Percentiles rank a stretch among this genome's conserved stretches.
Conservation (phyloP, 1,140 invertebrate species). For the Aphelenchoides besseyi region DNA sequence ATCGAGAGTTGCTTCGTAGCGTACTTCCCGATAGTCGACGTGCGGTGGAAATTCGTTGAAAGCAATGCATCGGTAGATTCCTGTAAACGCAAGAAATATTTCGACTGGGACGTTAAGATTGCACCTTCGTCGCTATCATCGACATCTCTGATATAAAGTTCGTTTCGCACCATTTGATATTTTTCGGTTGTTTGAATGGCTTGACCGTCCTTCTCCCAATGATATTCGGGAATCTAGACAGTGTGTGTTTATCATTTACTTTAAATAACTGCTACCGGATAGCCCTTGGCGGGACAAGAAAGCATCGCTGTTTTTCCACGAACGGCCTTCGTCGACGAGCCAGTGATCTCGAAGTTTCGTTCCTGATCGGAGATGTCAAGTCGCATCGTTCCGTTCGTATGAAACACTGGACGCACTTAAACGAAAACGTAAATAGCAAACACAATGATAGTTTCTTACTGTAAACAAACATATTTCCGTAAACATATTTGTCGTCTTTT, state of each 20-base stretch:
- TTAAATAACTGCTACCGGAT: conserved; percentile 18
- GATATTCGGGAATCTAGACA: too few relatives aligned
- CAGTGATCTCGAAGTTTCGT: conserved; percentile 19
- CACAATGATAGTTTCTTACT: neutral
- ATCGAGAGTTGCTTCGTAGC: conserved; percentile 27
- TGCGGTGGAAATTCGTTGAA: conserved; percentile 21
- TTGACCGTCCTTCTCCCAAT: conserved; percentile 23
- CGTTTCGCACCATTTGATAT: conserved; percentile 18
- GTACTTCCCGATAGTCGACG: conserved; percentile 12
- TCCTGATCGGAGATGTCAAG: conserved; percentile 23
- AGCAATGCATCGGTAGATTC: conserved; percentile 32
- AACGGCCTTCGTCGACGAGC: conserved; percentile 22
- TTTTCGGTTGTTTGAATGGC: conserved; percentile 19
- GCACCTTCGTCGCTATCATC: conserved; percentile 19
- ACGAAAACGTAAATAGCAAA: neutral
- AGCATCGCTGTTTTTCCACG: conserved; percentile 25
- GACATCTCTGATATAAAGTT: conserved; percentile 23
- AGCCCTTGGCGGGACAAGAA: conserved; percentile 24
- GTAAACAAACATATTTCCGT: conserved; percentile 25
- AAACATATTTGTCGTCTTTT: conserved; percentile 19
- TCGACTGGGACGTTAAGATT: too few relatives aligned
- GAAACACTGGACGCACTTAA: conserved; percentile 26
- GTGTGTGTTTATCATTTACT: neutral
- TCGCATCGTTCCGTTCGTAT: conserved; percentile 25
- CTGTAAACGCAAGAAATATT: too few relatives aligned